Conservation (phyloP, 2,113 vertebrate species). For the Seriola rivoliana region DNA sequence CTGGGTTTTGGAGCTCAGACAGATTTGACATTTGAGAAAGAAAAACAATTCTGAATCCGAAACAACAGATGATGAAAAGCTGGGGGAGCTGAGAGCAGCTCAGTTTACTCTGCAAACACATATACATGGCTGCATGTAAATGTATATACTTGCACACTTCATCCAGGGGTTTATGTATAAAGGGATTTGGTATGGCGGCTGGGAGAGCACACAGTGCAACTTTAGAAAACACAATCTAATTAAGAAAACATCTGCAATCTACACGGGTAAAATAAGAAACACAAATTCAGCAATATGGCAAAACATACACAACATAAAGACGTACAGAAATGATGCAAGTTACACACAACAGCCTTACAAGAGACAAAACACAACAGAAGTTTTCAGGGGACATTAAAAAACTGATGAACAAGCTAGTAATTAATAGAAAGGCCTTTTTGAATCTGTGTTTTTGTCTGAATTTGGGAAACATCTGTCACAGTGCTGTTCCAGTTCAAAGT, state of each 20-base stretch:
- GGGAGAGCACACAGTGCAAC: background rate
- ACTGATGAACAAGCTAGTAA: background rate
- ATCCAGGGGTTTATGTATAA: background rate
- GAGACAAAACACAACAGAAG: background rate
- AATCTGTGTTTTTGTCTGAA: no score
- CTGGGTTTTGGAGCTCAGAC: background rate
- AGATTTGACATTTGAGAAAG: conserved; percentile 36
- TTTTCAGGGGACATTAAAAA: background rate
- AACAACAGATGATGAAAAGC: conserved; percentile 6
- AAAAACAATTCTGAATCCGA: conserved; percentile 24
- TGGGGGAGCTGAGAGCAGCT: conserved; percentile 16
- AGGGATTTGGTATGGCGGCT: background rate
- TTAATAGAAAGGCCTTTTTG: no score
- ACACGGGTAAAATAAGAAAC: background rate
- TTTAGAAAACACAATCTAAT: background rate
- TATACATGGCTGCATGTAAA: background rate
- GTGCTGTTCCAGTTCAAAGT: no score
- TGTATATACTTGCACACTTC: conserved; percentile 2
- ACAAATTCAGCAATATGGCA: background rate
- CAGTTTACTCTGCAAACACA: conserved; percentile 12
- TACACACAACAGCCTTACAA: no score
- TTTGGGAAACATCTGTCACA: no score
- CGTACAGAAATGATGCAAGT: background rate
- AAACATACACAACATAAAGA: no score
- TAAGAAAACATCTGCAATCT: background rate